Evolutionary conservation across 2,797 vertebrate species (phyloP), one percentile per base, ranked within the genome.

Genomic region (Acipenser transmontanus): DNA sequence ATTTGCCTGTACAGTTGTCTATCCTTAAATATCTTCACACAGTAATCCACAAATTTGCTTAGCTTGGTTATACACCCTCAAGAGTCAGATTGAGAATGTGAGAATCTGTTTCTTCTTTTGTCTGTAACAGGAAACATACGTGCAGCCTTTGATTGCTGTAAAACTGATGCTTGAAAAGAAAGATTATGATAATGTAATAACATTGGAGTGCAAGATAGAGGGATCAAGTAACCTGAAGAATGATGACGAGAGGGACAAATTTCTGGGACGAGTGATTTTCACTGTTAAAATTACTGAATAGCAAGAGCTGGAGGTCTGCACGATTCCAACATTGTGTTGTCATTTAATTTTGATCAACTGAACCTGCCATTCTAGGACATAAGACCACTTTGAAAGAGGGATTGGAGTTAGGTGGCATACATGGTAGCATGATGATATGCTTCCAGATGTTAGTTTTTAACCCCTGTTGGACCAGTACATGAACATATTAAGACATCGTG

Each of bases 91-190:
- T 34, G 34, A 34, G 2, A 34, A 3, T 34, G 3, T 34, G 34
- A 34, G 34, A 34, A 34, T 34, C 34, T 34, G 34, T 34, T 34
- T 34, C 34, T 34, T 34, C 4, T 34, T 76, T 70, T 79, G 67
- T 80, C 63, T 78, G 74, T 65, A 70, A 63, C 79, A 98, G 96
- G 87, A 82, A 47, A 82, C 85, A 61, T 97, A 97, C 13, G 89
- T 93, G 54, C 95, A 98, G 88, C 95, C 95, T 0, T 67, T 98
- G 57, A 94, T 97, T 14, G 94, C 95, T 1, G 84, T 96, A 69
- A 92, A 95, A 79, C 78, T 96, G 73, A n/a, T 73, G 62, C 75
- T 95, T 65, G 69, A 7, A 1, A 74, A 83, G 74, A 81, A 82
- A 8, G 87, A 81, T 75, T 82, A 80, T 70, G 84, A 85, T 74